Percentiles rank a stretch among this genome's conserved stretches.
Conservation (phyloP, 2,888 invertebrate species). For the Chalcis sispes region DNA sequence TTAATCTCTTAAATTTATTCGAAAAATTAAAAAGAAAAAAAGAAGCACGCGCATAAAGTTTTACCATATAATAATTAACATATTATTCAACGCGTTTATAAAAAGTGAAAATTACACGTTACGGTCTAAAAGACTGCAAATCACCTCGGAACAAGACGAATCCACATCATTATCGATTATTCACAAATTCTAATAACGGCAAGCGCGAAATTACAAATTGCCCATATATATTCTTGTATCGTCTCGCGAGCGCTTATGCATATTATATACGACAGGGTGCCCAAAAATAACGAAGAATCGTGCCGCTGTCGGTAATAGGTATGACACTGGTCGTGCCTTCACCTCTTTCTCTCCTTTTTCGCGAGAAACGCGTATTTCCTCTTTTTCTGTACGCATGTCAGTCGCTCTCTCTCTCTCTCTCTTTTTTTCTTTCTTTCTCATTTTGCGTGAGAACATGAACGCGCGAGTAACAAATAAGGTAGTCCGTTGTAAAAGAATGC, state of each 20-base stretch:
- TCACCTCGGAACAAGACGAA: neutral
- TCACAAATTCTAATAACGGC: too few species aligned
- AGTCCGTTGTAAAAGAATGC: neutral
- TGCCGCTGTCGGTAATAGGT: too few species aligned
- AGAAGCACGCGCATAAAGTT: neutral
- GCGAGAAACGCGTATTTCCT: too few species aligned
- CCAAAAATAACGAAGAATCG: too few species aligned
- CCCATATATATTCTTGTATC: neutral
- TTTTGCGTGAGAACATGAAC: slow-evolving; percentile 36
- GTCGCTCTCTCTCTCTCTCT: neutral
- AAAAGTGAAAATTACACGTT: slow-evolving; percentile 20
- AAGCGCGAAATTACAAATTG: too few species aligned
- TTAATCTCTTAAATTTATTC: too few species aligned
- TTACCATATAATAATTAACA: slow-evolving; percentile 16
- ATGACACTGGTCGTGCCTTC: too few species aligned
- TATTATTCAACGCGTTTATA: slow-evolving; percentile 8
- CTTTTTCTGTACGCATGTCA: neutral
- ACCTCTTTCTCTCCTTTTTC: too few species aligned
- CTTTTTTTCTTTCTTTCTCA: neutral
- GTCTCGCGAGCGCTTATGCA: neutral
- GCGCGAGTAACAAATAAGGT: slow-evolving; percentile 34
- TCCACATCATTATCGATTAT: too few species aligned
- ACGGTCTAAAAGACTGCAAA: neutral
- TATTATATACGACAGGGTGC: too few species aligned
- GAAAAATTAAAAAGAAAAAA: neutral